A percentile compares a stretch with the other conserved stretches of the same genome.
These are phyloP conservation scores for Simalia tracyae DNA, from an alignment of 2,797 vertebrate species.

Conservation along the genomic window DNA sequence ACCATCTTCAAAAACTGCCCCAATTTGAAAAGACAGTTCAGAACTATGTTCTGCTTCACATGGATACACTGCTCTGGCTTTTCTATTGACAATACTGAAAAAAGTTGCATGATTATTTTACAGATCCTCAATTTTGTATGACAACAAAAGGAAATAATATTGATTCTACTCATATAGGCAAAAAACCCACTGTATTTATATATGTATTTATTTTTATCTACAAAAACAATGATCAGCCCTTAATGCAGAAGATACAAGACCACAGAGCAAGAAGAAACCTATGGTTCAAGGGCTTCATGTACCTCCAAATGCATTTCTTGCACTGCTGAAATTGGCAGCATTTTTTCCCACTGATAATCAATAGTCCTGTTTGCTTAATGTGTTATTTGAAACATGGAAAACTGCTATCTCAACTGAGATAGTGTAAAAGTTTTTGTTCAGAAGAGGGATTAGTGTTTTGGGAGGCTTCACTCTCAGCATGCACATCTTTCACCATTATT, in stretches of 20 bases:
- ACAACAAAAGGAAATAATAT: conserved; percentile 29
- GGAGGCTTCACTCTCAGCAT: background rate
- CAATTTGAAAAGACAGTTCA: conserved; percentile 94
- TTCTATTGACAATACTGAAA: conserved; percentile 83
- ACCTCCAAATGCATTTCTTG: background rate
- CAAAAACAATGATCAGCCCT: background rate
- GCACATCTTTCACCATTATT: background rate
- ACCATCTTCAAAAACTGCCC: conserved; percentile 96
- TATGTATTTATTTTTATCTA: background rate
- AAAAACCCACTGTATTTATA: background rate
- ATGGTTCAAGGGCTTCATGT: background rate
- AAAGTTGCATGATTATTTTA: conserved; percentile 39
- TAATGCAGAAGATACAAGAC: background rate
- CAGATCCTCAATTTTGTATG: conserved; percentile 31
- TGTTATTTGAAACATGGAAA: background rate
- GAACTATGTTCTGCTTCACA: conserved; percentile 97
- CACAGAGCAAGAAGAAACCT: background rate
- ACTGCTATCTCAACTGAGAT: background rate
- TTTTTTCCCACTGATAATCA: background rate
- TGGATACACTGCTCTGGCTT: conserved; percentile 92
- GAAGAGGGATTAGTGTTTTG: background rate
- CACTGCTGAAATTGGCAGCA: background rate
- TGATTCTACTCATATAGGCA: conserved; percentile 27
- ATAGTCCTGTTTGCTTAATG: background rate
- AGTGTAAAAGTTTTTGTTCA: background rate